phyloP scores from a whole-genome alignment of 1,140 invertebrate species.

The Apocrypta bakeri region DNA sequence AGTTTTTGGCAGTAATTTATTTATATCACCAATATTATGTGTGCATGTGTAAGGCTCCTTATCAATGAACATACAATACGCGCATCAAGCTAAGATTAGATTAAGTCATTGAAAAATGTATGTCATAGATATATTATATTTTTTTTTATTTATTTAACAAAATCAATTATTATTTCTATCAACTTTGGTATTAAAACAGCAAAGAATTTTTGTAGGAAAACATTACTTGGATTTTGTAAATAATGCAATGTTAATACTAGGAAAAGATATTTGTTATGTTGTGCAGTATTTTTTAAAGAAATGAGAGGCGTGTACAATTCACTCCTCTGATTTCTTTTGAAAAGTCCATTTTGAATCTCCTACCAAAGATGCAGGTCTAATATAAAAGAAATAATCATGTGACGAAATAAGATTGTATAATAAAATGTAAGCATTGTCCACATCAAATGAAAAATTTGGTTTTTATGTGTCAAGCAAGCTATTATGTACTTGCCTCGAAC shows the following conservation, averaged over 20 bases:
- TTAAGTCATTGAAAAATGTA: conserved; percentile 42
- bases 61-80: conserved; percentile 44
- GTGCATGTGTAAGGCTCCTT: conserved; percentile 35
- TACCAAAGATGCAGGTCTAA: conserved; percentile 62
- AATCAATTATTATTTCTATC: conserved; percentile 33
- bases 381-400: conserved; percentile 31
- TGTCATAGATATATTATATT: conserved; percentile 29
- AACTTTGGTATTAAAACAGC: conserved; percentile 35
- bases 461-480: conserved; percentile 65
- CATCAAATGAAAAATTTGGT: conserved; percentile 53
- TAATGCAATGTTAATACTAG: conserved; percentile 47
- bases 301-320: conserved; percentile 20
- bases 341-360: conserved; percentile 53
- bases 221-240: conserved; percentile 45
- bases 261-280: conserved; percentile 45
- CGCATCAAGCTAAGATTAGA: conserved; percentile 43
- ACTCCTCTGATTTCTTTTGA: conserved; percentile 55
- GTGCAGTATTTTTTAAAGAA: conserved; percentile 42
- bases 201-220: conserved; percentile 29
- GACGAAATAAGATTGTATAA: conserved; percentile 39
- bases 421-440: conserved; percentile 20
- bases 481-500: conserved; percentile 68
- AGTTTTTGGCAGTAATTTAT: conserved; percentile 46
- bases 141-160: conserved; percentile 46
- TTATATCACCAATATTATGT: conserved; percentile 43